Conservation (phyloP, 2,113 vertebrate genomes). For the Seriola rivoliana region DNA sequence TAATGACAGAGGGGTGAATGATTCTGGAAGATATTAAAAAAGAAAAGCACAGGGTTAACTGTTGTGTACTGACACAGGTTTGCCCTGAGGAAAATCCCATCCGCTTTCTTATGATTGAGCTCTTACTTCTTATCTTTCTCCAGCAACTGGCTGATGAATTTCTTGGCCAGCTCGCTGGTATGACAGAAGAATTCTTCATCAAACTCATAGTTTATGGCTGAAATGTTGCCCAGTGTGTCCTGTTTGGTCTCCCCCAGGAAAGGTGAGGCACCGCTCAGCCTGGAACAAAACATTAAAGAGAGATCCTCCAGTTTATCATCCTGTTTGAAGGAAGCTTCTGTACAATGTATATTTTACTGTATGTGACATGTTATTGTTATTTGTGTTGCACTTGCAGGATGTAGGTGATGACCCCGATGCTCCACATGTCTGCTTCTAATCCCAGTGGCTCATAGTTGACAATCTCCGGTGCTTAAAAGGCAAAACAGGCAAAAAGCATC, state of each 20-base stretch:
- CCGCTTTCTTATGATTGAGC: not conserved
- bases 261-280: conserved; percentile 95
- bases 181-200: conserved; percentile 97
- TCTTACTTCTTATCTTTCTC: conserved; percentile 89
- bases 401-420: conserved; percentile 98
- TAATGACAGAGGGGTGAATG: not conserved
- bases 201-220: conserved; percentile 94
- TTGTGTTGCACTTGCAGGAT: conserved; percentile 90
- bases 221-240: conserved; percentile 95
- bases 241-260: conserved; percentile 97
- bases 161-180: conserved; percentile 95
- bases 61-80: too few relatives aligned
- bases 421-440: conserved; percentile 97
- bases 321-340: not conserved
- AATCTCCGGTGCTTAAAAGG: conserved; percentile 93
- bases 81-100: not conserved
- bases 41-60: not conserved
- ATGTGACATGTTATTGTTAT: too few relatives aligned
- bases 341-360: not conserved
- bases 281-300: conserved; percentile 55
- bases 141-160: conserved; percentile 93
- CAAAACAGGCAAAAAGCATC: not conserved
- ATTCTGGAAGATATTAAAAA: not conserved
- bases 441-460: conserved; percentile 97
- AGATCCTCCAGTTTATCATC: not conserved